Evolutionary conservation across 2,797 vertebrate species (phyloP).

Genomic region (Enteromius thamalakanensis): DNA sequence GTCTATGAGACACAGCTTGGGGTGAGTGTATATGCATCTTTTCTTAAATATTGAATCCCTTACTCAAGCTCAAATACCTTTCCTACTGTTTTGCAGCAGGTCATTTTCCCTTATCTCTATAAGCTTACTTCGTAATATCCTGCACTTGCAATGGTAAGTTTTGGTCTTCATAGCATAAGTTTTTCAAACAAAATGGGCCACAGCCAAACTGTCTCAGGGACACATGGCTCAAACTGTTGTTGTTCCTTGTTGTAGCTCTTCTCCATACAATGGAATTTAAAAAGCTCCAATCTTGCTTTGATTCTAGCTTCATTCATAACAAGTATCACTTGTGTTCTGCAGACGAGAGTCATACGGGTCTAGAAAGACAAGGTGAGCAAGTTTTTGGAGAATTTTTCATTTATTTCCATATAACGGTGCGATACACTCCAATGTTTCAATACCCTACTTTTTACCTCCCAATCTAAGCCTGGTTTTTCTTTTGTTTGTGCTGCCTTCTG

Average conservation of each 20-base stretch:
- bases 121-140: background rate
- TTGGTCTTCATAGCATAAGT: background rate
- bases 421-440: no score
- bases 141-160: background rate
- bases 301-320: background rate
- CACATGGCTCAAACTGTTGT: background rate
- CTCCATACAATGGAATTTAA: background rate
- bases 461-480: no score
- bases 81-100: background rate
- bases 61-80: no score
- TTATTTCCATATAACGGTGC: no score
- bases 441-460: no score
- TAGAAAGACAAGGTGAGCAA: background rate
- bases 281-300: background rate
- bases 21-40: background rate
- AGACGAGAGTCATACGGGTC: background rate
- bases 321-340: background rate
- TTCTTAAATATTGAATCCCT: background rate
- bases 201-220: background rate
- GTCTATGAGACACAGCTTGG: background rate
- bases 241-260: background rate
- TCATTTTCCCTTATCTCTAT: background rate
- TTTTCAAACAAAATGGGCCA: background rate
- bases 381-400: background rate
- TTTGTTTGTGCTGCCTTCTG: no score